phyloP scores from a whole-genome alignment of 2,113 vertebrate species.

The Ictidomys tridecemlineatus region DNA sequence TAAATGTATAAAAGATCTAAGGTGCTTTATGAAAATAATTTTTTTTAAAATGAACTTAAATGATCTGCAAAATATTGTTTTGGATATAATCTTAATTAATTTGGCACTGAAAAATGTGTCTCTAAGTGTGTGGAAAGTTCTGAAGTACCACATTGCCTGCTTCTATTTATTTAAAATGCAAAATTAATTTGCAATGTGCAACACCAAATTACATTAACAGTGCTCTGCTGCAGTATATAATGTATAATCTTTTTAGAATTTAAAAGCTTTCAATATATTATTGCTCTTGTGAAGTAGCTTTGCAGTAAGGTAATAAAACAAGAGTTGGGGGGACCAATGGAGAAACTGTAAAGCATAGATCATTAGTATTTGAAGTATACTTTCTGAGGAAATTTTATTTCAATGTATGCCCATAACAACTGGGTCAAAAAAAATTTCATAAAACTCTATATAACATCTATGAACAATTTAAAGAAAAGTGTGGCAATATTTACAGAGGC shows the following conservation, averaged over 20 bases:
- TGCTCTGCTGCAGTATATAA: conserved; percentile 57
- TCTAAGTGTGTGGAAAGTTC: conserved; percentile 1
- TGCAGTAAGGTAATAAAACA: conserved; percentile 24
- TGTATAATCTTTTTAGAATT: conserved; percentile 68
- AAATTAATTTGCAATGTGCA: conserved; percentile 63
- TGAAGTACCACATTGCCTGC: background rate
- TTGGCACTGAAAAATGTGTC: background rate
- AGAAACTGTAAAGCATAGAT: conserved; percentile 16
- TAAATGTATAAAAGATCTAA: background rate
- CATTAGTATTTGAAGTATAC: conserved; percentile 56
- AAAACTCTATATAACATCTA: conserved; percentile 63
- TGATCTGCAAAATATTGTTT: background rate
- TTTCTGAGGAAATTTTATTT: conserved; percentile 63
- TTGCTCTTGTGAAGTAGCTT: conserved; percentile 66
- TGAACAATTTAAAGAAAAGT: conserved; percentile 72
- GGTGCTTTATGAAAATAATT: background rate
- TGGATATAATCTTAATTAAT: background rate
- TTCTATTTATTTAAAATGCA: conserved; percentile 65
- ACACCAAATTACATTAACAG: conserved; percentile 38
- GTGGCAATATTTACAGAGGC: background rate
- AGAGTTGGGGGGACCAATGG: background rate
- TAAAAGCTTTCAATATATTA: conserved; percentile 56
- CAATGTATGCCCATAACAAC: background rate
- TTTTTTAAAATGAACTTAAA: background rate
- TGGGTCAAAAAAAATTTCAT: conserved; percentile 56